Evolutionary conservation across 1,140 invertebrate species (phyloP).

Genomic region (Nilaparvata lugens): DNA sequence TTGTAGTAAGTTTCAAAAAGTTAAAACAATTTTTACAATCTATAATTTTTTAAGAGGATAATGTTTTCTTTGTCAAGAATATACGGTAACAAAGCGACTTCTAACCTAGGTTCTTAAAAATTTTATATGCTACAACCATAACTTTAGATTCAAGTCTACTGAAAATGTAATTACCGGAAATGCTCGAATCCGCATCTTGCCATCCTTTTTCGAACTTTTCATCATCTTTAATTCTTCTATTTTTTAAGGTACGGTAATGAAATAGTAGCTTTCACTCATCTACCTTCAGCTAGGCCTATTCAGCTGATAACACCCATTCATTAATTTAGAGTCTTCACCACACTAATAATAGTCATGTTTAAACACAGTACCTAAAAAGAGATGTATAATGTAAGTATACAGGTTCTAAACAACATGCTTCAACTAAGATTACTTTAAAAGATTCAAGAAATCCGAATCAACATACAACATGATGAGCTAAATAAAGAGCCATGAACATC

Average conservation of each 20-base stretch:
- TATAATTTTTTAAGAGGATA: neutral
- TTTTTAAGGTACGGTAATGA: neutral
- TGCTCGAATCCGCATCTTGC: constrained; percentile 93
- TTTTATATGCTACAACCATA: neutral
- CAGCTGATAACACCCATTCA: constrained; percentile 9
- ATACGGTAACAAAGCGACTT: neutral
- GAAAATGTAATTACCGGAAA: constrained; percentile 74
- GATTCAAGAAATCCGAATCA: no score
- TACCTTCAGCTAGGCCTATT: constrained; percentile 3
- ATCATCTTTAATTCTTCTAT: constrained; percentile 43
- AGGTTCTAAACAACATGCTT: no score
- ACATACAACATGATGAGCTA: no score
- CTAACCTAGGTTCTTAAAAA: neutral
- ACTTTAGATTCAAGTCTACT: neutral
- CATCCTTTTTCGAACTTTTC: constrained; percentile 75
- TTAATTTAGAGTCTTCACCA: no score
- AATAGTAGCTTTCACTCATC: constrained; percentile 13
- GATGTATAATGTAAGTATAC: no score
- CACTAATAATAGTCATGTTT: no score
- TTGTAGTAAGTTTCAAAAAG: neutral
- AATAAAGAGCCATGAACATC: no score
- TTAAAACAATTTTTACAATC: neutral
- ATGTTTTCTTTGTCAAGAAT: neutral
- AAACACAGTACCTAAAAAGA: no score
- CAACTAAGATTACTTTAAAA: no score